A percentile compares a stretch with the other conserved stretches of the same genome.
These are phyloP conservation scores for Sycophaga agraensis DNA, from an alignment of 1,140 invertebrate genomes.

Conservation along the genomic window DNA sequence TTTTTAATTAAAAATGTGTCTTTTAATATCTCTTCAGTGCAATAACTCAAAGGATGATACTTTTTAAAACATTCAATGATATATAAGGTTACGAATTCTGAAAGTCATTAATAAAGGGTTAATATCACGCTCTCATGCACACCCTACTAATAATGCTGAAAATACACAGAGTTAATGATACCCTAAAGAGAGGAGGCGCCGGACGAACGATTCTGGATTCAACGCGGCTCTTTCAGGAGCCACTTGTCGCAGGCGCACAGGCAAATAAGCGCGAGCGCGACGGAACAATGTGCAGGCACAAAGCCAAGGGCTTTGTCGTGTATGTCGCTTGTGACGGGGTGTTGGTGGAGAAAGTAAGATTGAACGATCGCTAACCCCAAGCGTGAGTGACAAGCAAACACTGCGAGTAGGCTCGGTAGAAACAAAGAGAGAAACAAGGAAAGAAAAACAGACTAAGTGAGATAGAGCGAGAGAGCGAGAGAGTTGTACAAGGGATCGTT, in stretches of 20 bases:
- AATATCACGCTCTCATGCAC: too few species aligned
- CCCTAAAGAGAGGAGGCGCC: too few species aligned
- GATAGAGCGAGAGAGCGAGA: not conserved
- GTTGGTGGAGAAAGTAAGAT: conserved; percentile 19
- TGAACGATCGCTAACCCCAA: conserved; percentile 19
- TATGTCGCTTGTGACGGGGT: not conserved
- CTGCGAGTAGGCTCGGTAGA: not conserved
- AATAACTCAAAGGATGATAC: too few species aligned
- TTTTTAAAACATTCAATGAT: too few species aligned
- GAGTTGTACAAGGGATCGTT: conserved; percentile 1
- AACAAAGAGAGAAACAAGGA: not conserved
- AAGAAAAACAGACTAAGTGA: not conserved
- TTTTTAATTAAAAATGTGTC: too few species aligned
- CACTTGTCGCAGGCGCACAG: conserved; percentile 1
- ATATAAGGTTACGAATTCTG: too few species aligned
- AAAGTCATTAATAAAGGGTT: too few species aligned
- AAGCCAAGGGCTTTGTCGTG: not conserved
- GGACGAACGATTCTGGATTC: too few species aligned
- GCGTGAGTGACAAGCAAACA: conserved; percentile 16
- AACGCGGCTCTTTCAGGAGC: conserved; percentile 1
- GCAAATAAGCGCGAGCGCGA: conserved; percentile 1
- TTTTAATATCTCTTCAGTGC: too few species aligned
- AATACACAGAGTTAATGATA: too few species aligned
- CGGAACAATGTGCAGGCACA: not conserved
- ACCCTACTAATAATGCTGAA: too few species aligned